Conservation (phyloP, 2,113 vertebrate species). For the Pomatorhinus ruficollis region DNA sequence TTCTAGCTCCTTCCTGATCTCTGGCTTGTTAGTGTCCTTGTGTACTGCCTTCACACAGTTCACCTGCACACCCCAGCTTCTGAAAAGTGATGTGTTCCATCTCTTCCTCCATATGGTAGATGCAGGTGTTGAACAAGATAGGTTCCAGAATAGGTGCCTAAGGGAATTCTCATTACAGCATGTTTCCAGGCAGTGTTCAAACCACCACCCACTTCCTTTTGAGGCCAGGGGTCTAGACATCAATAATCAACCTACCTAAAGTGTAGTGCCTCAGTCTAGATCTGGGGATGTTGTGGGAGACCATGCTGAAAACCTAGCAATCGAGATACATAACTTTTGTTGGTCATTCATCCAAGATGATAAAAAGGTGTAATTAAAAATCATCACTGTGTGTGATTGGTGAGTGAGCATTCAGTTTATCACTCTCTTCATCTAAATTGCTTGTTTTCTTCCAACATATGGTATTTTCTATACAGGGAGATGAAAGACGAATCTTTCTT, state of each 20-base stretch:
- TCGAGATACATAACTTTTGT: background rate
- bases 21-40: background rate
- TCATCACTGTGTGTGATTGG: background rate
- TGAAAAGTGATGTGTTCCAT: background rate
- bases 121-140: background rate
- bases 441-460: constrained; percentile 30
- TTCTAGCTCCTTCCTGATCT: background rate
- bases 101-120: background rate
- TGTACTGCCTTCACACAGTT: background rate
- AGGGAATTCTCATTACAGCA: background rate
- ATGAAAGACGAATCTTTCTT: background rate
- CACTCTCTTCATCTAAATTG: background rate
- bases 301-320: background rate
- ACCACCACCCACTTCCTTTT: background rate
- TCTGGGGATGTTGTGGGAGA: background rate
- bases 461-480: constrained; percentile 39
- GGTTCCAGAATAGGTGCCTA: background rate
- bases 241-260: background rate
- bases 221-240: background rate
- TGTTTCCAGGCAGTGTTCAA: background rate
- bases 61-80: background rate
- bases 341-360: background rate
- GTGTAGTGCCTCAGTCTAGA: background rate
- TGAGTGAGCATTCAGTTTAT: constrained; percentile 10
- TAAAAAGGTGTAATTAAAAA: background rate